Conservation (phyloP, 2,797 vertebrate species). For the Acanthopagrus latus region DNA sequence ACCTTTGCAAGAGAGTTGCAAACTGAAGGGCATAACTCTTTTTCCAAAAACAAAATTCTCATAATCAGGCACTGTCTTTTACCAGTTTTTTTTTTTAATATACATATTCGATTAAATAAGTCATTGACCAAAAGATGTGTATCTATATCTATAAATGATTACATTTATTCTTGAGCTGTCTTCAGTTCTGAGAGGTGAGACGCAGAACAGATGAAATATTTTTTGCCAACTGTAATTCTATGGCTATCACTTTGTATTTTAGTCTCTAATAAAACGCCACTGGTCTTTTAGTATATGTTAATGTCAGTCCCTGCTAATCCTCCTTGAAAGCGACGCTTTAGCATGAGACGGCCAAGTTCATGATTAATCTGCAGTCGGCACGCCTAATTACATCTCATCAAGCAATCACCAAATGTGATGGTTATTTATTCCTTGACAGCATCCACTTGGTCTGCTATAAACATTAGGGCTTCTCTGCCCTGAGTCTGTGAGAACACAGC, state of each 20-base stretch:
- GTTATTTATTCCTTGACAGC: constrained; percentile 62
- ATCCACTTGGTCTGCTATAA: constrained; percentile 44
- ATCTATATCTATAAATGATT: neutral
- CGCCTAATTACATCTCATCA: constrained; percentile 77
- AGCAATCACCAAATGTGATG: constrained; percentile 59
- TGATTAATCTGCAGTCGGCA: constrained; percentile 70
- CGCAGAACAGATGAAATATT: neutral
- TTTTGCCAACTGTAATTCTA: neutral
- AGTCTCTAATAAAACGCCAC: neutral
- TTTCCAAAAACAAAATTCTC: neutral
- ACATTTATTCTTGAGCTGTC: neutral
- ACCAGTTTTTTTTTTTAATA: no score
- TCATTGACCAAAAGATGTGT: neutral
- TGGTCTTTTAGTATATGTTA: constrained; percentile 10
- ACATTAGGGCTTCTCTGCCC: constrained; percentile 24
- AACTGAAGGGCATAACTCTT: constrained; percentile 24
- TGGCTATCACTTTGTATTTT: neutral
- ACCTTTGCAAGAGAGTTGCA: constrained; percentile 35
- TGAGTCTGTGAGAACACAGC: neutral
- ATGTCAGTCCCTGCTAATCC: constrained; percentile 30
- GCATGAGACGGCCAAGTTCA: constrained; percentile 34
- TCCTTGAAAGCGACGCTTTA: constrained; percentile 28
- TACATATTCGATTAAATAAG: neutral
- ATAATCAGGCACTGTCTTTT: neutral
- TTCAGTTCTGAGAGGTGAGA: neutral